Base-by-base conservation (phyloP, 2,888 invertebrate species). In the Corythucha ciliata region DNA sequence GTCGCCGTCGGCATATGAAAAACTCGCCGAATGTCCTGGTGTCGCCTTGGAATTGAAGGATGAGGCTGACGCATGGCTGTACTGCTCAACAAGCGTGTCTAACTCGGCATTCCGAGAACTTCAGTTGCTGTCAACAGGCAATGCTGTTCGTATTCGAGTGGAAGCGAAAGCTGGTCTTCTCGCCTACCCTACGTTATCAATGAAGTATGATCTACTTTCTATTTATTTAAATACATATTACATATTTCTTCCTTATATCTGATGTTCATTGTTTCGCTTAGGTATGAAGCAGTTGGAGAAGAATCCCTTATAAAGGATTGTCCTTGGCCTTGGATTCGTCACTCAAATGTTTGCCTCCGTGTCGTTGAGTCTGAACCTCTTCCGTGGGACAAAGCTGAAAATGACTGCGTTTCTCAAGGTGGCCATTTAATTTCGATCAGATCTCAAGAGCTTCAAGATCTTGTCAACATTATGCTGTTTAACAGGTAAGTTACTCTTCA, bases 381-480 rank as follows among this genome's bases (percentile, higher is more conserved):
- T 58, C 67, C 78, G 0, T 84, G 83, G 83, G 67, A 72, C 12
- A 77, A 79, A 54, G 81, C 81, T 1, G 83, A 83, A 63, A 71
- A 73, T 20, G 77, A 80, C 62, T 83, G 83, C 61, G 71, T 68
- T n/a, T 27, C 33, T 22, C 39, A 25, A n/a, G 80, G 80, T 0
- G 83, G 82, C 1, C 83, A 83, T 64, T 71, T 84, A 16, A 78
- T 75, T 3, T 81, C 81, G 60, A 72, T 84, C 41, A 68, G 77
- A 29, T 78, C 73, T 57, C 78, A 79, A 52, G 69, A 75, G 41
- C 78, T 79, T 44, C 82, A 83, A 63, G 71, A 70, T 36, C 68
- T 77, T 25, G 69, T 83, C 61, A 79, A 83, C 66, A 73, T 74
- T 60, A 66, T 83, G 56, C 69, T 83, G 32, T 66, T 77, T 42